Conservation (phyloP, 2,888 invertebrate species). For the Monoplex corrugatus region DNA sequence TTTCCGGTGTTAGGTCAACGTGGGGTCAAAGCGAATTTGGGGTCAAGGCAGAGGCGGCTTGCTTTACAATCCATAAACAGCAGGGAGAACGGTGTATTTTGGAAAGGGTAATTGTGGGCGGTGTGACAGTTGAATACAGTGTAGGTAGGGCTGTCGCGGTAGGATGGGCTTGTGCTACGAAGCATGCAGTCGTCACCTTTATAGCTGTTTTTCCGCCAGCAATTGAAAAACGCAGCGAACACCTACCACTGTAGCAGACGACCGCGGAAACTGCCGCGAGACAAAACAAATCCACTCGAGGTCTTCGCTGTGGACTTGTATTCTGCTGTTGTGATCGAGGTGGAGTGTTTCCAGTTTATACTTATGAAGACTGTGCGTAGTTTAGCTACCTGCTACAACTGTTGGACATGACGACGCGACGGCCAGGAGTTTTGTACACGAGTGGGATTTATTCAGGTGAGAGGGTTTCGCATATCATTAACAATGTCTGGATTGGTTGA, state of each 20-base stretch:
- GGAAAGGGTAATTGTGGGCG: neutral
- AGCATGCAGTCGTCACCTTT: neutral
- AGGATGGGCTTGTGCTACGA: conserved; percentile 35
- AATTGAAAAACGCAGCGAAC: neutral
- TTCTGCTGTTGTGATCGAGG: conserved; percentile 1
- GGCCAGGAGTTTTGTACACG: conserved; percentile 36
- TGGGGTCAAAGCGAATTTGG: conserved; percentile 8
- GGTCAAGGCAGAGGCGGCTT: conserved; percentile 20
- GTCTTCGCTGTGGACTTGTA: neutral
- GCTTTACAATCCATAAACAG: neutral
- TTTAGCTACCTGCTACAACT: conserved; percentile 1
- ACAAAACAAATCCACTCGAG: conserved; percentile 31
- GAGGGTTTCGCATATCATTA: conserved; percentile 30
- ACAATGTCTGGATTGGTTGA: conserved; percentile 17
- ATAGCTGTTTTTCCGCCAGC: neutral
- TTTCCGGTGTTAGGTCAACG: conserved; percentile 24
- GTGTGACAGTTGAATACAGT: neutral
- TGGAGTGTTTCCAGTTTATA: conserved; percentile 1
- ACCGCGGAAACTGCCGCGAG: conserved; percentile 35
- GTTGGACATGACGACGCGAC: conserved; percentile 37
- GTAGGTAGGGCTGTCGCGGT: conserved; percentile 5
- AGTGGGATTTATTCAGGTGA: conserved; percentile 39
- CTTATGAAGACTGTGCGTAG: conserved; percentile 33
- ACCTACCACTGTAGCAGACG: conserved; percentile 21
- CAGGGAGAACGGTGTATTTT: neutral